Evolutionary conservation across 2,113 vertebrate genomes (phyloP), one percentile per base, ranked within the genome.

Genomic region (Arothron firmamentum): DNA sequence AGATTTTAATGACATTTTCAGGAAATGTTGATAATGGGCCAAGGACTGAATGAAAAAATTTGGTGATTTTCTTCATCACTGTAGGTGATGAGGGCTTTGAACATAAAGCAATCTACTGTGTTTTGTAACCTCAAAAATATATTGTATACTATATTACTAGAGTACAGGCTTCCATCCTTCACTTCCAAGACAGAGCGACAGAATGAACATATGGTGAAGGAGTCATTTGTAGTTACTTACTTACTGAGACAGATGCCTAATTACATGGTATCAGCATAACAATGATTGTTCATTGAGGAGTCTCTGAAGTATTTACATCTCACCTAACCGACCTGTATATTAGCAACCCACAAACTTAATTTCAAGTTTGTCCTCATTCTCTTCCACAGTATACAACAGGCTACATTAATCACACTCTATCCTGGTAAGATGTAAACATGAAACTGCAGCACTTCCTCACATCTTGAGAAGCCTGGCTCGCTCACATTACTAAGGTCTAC

Each of bases 201-300:
- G 34, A 16, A 41, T 31, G 15, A 73, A 31, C 69, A 62, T 54
- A 65, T 56, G 42, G 66, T 47, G 43, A 6, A 54, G 46, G 49
- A 50, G 57, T 31, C 41, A 73, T 57, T 55, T 63, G 7, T 61
- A 53, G 62, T 45, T 67, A 47, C 38, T 23, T 45, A 70, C 56
- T 75, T 52, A 34, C 28, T 34, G 23, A 21, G 59, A 43, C 56
- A 66, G 21, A 56, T 67, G 69, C 71, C 52, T 66, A 61, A 67
- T 56, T 60, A 46, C 38, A 0, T 21, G 52, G 52, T 6, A 34
- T 31, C 12, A 4, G 42, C 3, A 1, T 15, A 19, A 31, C 34
- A 25, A 11, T 62, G 18, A 16, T 41, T 42, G 48, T 46, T 61
- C 62, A 70, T 69, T 58, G 64, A 23, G 25, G 43, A 53, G 15